phyloP scores from a whole-genome alignment of 2,888 invertebrate genomes.

The Ormyrus nitidulus region DNA sequence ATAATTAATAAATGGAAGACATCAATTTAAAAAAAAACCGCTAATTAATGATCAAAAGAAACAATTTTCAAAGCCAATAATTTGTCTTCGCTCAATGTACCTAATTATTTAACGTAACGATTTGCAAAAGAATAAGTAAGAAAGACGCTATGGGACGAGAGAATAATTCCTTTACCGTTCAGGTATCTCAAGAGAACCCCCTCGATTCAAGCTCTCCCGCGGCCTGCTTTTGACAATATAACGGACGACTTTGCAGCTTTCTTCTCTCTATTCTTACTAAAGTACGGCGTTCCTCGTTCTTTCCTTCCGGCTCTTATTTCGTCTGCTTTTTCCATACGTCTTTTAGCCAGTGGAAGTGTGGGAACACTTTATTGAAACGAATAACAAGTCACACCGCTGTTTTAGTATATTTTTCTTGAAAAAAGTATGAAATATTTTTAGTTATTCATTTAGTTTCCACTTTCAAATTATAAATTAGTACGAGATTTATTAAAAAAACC shows the following conservation, averaged over 20 bases:
- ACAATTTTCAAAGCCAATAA: no score
- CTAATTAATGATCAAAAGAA: no score
- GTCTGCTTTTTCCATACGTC: not conserved
- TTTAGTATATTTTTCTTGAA: no score
- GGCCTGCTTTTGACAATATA: constrained; percentile 39
- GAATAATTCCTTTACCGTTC: constrained; percentile 33
- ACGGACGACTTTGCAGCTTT: constrained; percentile 23
- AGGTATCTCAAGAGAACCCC: constrained; percentile 13
- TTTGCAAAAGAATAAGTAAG: not conserved
- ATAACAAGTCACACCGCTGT: no score
- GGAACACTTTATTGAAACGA: not conserved
- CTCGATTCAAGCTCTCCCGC: constrained; percentile 24
- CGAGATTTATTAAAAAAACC: no score
- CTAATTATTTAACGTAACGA: constrained; percentile 29
- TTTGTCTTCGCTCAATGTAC: not conserved
- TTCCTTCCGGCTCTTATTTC: not conserved
- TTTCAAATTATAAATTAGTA: no score
- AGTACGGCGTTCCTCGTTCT: not conserved
- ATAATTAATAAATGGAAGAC: no score
- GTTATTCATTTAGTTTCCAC: no score
- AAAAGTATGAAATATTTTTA: no score
- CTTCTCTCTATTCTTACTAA: not conserved
- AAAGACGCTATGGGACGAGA: not conserved
- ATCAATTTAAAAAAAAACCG: no score
- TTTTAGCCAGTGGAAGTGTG: not conserved